Conservation (phyloP, 2,113 vertebrate species). For the Parus major region DNA sequence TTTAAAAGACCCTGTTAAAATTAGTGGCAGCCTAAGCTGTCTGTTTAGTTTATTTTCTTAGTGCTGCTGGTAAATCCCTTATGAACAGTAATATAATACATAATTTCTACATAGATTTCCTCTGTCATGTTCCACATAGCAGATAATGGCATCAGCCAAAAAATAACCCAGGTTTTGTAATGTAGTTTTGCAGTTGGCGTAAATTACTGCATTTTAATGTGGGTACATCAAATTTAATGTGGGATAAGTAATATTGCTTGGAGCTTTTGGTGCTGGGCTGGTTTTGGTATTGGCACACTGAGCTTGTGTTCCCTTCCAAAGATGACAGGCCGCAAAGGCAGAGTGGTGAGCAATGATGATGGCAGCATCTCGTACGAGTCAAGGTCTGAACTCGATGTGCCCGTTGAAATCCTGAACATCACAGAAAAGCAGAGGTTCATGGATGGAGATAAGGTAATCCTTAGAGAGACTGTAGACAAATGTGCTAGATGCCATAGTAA, state of each 20-base stretch:
- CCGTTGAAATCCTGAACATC: constrained; percentile 96
- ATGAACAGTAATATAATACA: not conserved
- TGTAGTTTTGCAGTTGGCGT: not conserved
- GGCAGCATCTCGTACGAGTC: constrained; percentile 97
- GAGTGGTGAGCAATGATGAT: constrained; percentile 96
- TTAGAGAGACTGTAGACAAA: not conserved
- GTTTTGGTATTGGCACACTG: not conserved
- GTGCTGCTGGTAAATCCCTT: not conserved
- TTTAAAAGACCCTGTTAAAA: not conserved
- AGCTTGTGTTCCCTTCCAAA: constrained; percentile 29
- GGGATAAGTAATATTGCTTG: not conserved
- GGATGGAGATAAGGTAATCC: constrained; percentile 94
- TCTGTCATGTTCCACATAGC: not conserved
- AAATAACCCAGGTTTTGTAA: not conserved
- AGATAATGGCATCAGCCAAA: not conserved
- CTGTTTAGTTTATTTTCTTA: not conserved
- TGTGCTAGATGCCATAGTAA: not conserved
- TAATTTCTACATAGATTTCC: not conserved
- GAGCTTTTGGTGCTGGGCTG: not conserved
- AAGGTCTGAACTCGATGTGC: constrained; percentile 93
- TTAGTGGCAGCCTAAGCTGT: not conserved
- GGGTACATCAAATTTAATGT: too few species aligned
- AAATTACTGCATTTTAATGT: not conserved
- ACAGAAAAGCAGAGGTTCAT: constrained; percentile 98
- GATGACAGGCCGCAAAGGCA: constrained; percentile 98